Evolutionary conservation across 2,113 vertebrate species (phyloP), one percentile per base, ranked within the genome.

Genomic region (Eretmochelys imbricata): DNA sequence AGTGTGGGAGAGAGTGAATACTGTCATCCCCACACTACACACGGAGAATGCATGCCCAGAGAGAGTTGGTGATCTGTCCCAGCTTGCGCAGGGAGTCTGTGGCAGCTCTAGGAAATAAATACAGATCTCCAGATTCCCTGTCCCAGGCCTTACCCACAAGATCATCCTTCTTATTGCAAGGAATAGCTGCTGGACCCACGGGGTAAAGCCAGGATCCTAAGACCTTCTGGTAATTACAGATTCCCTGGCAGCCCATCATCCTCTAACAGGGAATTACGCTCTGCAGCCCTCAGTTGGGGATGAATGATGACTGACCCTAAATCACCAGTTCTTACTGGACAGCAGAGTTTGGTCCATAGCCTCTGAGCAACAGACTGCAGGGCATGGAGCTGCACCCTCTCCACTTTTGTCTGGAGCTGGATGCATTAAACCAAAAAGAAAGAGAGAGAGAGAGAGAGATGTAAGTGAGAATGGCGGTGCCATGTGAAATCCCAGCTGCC

Each of bases 321-420:
- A 19, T 35, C 62, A 69, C 62, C 35, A 69, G 62, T 69, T 62
- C 27, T 62, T 31, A 31, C 29, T 62, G 29, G 59, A 62, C 29
- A 62, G 29, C 31, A 5, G 31, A 53, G 25, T 6, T 24, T 9
- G 27, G 22, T 57, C 83, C n/a, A 51, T 2, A 19, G 10, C 25
- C 27, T 2, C 48, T 49, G 20, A 42, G 88, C 5, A 0, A 4
- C 6, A 75, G 24, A 25, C 4, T 14, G 20, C 2, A 7, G 8
- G 11, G 48, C 79, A 17, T 8, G 16, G 85, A 6, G 54, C 46
- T 13, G 54, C 8, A 7, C 53, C 19, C 75, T 5, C 31, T 2
- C 31, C 0, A 10, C 53, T 25, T 65, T 14, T 12, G 3, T 8
- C 1, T 20, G 0, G 14, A 1, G 13, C 13, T 20, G 31, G 27